phyloP scores from a whole-genome alignment of 2,113 vertebrate genomes.

The Morphnarchus princeps region DNA sequence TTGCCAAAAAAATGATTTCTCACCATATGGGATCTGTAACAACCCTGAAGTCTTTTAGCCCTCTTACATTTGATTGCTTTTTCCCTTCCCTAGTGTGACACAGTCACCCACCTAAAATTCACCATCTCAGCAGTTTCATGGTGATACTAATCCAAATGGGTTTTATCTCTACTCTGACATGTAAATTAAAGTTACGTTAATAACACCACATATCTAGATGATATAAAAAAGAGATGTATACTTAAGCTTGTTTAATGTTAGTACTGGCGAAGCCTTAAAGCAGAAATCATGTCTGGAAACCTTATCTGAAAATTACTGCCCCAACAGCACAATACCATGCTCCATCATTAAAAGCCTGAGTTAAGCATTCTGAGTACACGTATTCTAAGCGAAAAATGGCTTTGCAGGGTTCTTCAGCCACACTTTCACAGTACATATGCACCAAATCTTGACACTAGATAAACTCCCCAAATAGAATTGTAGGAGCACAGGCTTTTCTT shows the following conservation, averaged over 20 bases:
- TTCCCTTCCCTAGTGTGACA: background rate
- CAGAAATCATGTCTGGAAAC: background rate
- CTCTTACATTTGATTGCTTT: background rate
- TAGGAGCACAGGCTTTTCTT: background rate
- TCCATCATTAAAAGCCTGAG: background rate
- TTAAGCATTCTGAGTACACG: background rate
- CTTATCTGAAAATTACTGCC: background rate
- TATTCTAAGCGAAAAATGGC: background rate
- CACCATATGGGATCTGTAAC: slow-evolving; percentile 5
- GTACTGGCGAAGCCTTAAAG: slow-evolving; percentile 23
- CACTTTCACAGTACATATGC: background rate
- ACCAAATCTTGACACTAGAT: background rate
- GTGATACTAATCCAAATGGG: background rate
- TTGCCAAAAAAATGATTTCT: slow-evolving; percentile 23
- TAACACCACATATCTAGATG: slow-evolving; percentile 23
- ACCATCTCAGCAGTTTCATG: background rate
- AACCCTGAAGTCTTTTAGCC: background rate
- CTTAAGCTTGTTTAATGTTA: background rate
- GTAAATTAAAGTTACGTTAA: background rate
- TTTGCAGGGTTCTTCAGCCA: background rate
- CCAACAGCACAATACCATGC: background rate
- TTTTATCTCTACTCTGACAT: background rate
- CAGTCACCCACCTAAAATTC: background rate
- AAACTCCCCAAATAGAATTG: background rate
- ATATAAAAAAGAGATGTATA: background rate